Base-by-base conservation (phyloP, 2,797 vertebrate genomes). In the Sus cebifrons region DNA sequence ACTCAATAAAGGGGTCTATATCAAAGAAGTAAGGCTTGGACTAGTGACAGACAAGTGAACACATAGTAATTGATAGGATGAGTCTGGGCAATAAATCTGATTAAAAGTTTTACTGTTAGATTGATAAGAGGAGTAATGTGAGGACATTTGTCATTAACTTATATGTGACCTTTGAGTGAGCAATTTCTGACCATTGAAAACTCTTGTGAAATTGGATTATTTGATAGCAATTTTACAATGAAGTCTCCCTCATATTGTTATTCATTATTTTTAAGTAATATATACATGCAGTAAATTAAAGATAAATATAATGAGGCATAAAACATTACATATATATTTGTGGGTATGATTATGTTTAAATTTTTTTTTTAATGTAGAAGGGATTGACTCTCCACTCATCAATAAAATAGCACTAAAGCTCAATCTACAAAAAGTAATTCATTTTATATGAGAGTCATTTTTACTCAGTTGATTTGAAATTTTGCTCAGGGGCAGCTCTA, bases 401-500 rank as follows among this genome's bases (percentile, higher is more conserved):
- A 70, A 60, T 65, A 91, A 65, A 87, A 91, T 56, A 58, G 23
- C 12, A 88, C 23, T 75, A 87, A 92, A 79, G 18, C 25, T 87
- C 58, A 87, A 44, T 40, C 14, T 71, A 21, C 21, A 54, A 75
- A 90, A 87, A n/a, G 5, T 36, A 36, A 58, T 54, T 96, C 4
- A 86, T 83, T 62, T 73, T 67, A 89, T 60, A 75, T 1, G 62
- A 83, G 2, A 54, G 14, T 21, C 3, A 67, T 77, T 71, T 86
- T 85, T 65, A 25, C 20, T 62, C 32, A 1, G 16, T 64, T 86
- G 25, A 83, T 71, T 52, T 94, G 75, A 87, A 89, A 68, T 3
- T 44, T 74, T 74, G 54, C 27, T 29, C 15, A 58, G 13, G 58
- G 52, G 5, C 44, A 68, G 16, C 10, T 62, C 14, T 86, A 60